Evolutionary conservation across 1,140 invertebrate species (phyloP), one percentile per base, ranked within the genome.

Genomic region (Atopsyche davidsoni): DNA sequence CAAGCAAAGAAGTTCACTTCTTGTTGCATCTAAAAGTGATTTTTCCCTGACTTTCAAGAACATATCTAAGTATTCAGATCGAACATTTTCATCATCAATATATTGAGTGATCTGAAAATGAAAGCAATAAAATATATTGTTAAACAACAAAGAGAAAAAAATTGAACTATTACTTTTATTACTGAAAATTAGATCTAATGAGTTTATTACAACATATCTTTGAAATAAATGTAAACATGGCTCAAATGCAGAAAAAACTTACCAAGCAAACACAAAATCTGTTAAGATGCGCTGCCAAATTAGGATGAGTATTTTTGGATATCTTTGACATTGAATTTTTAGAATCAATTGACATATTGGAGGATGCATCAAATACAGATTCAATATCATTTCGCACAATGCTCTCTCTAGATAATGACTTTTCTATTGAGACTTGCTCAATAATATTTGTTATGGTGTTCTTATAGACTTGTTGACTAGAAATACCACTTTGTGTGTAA

Each of bases 91-190:
- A 46, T 57, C 55, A 28, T 49, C 44, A 17, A 52, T 45, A 47
- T 53, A 40, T 47, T 53, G 55, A 42, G 40, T 42, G 17, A 57
- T 46, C 55, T 57, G 21, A 10, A 57, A 48, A 51, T 24, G 48
- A 14, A 36, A 44, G 36, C 9, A 46, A 53, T 22, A 21, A 46
- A 24, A 16, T 9, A 36, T 9, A 4, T n/a, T n/a, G n/a, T n/a
- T n/a, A n/a, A n/a, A n/a, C n/a, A n/a, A n/a, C n/a, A n/a, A n/a
- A n/a, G n/a, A n/a, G n/a, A n/a, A n/a, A n/a, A n/a, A n/a, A n/a
- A n/a, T n/a, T n/a, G n/a, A n/a, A n/a, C n/a, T n/a, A n/a, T n/a
- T n/a, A n/a, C n/a, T n/a, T n/a, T n/a, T n/a, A n/a, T n/a, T n/a
- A n/a, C n/a, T n/a, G n/a, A n/a, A n/a, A n/a, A n/a, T n/a, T n/a